Percentiles rank a stretch among this genome's conserved stretches.
phyloP scores from a whole-genome alignment of 37 sponge, comb jelly and placozoan species.

The Chondrilla cf. caribensis region DNA sequence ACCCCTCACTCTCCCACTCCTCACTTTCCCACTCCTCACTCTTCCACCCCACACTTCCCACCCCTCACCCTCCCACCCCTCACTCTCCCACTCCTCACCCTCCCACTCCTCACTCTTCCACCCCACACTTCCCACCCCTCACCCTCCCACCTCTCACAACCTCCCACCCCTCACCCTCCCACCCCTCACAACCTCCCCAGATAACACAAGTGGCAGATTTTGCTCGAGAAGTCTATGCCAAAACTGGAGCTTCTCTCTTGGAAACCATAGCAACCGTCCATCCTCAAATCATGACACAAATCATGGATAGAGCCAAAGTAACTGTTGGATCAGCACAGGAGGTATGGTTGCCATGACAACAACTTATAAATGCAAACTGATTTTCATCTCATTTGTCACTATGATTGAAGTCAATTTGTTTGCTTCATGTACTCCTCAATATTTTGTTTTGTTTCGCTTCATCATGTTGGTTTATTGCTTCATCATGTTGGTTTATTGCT shows the following conservation, averaged over 20 bases:
- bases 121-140: background rate
- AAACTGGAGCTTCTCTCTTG: conserved; percentile 56
- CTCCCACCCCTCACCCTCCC: background rate
- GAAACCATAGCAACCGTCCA: conserved; percentile 75
- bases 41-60: background rate
- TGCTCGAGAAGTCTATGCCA: conserved; percentile 76
- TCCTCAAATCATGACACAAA: conserved; percentile 58
- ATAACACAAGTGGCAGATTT: conserved; percentile 64
- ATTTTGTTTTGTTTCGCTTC: too few relatives aligned
- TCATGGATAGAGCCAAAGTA: conserved; percentile 41
- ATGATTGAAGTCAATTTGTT: too few relatives aligned
- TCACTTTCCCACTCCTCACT: background rate
- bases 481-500: too few relatives aligned
- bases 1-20: background rate
- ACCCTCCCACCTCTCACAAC: background rate
- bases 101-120: background rate
- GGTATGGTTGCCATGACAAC: conserved; percentile 24
- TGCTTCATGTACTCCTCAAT: too few relatives aligned
- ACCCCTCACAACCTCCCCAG: background rate
- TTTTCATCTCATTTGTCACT: too few relatives aligned
- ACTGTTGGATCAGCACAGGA: conserved; percentile 44
- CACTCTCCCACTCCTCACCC: background rate
- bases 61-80: background rate
- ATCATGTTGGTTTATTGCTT: too few relatives aligned
- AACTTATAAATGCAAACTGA: too few relatives aligned